phyloP scores from a whole-genome alignment of 2,113 vertebrate genomes.

The Hiodon tergisus region DNA sequence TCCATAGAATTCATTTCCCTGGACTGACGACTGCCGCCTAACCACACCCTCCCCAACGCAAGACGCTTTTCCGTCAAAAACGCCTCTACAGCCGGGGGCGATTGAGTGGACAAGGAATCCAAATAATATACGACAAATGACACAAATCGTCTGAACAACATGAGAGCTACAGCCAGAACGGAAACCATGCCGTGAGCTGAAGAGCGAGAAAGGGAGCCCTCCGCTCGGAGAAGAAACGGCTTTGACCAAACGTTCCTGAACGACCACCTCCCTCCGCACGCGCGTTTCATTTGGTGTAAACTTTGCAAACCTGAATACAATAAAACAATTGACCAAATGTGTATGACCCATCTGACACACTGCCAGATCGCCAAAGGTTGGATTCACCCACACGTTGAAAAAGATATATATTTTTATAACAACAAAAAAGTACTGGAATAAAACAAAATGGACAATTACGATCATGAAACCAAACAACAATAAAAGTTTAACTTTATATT shows the following conservation, averaged over 20 bases:
- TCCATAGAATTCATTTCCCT: not conserved
- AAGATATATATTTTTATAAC: slow-evolving; percentile 24
- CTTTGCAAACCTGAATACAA: slow-evolving; percentile 61
- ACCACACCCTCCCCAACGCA: slow-evolving; percentile 55
- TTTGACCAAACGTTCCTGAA: slow-evolving; percentile 28
- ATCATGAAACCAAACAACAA: slow-evolving; percentile 33
- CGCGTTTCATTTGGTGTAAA: slow-evolving; percentile 65
- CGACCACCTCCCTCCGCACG: slow-evolving; percentile 16
- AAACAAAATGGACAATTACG: slow-evolving; percentile 35
- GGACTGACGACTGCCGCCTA: slow-evolving; percentile 35
- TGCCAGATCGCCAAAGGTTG: not conserved
- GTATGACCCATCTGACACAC: slow-evolving; percentile 48
- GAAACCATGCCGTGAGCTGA: slow-evolving; percentile 29
- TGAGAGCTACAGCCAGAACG: slow-evolving; percentile 20
- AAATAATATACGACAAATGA: not conserved
- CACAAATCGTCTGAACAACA: slow-evolving; percentile 24
- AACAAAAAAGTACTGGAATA: slow-evolving; percentile 32
- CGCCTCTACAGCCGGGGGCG: slow-evolving; percentile 54
- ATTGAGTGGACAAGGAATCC: not conserved
- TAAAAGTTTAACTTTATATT: slow-evolving; percentile 29
- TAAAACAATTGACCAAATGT: slow-evolving; percentile 38
- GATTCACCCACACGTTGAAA: not conserved
- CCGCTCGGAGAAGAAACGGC: slow-evolving; percentile 41
- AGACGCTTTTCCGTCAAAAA: slow-evolving; percentile 33
- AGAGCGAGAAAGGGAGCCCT: not conserved